Base-by-base conservation (phyloP, 2,888 invertebrate species). In the Stenurella melanura region DNA sequence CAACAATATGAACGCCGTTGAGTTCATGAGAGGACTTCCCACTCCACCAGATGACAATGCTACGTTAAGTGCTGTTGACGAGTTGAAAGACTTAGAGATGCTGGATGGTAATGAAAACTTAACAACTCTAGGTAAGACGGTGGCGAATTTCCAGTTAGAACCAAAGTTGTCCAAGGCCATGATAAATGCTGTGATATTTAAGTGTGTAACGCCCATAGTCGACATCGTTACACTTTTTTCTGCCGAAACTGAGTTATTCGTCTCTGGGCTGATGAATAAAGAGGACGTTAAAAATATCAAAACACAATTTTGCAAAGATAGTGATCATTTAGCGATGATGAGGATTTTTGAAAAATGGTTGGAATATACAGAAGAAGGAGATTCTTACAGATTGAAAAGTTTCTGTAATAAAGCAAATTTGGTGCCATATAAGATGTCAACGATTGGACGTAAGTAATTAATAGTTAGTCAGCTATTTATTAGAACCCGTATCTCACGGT, bases 291-390 rank as follows among this genome's bases (percentile, higher is more conserved):
- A 92, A 72, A 84, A 87, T 50, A 87, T 91, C 0, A 94, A 94
- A 86, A 83, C 86, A 1, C 81, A 87, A 5, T 93, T 89, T 86
- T 92, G 90, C 73, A 76, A 89, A 0, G 90, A 89, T 0, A 94
- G 94, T 3, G 95, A 95, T 86, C 94, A 94, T 87, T 84, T 92
- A 15, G 92, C 94, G 0, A 66, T 93, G 15, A 90, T 92, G 83
- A 88, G 91, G 86, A 85, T 94, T 10, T 92, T 92, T 78, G 88
- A 90, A 11, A 90, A 92, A 73, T 93, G 91, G 89, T 89, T 91
- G 21, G 85, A 88, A 0, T 80, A 84, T 7, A 67, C 84, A 0
- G 83, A 87, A 0, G 84, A 88, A n/a, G 81, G 82, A 0, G 89
- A 89, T 0, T 75, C 83, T 61, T 19, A 72, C 0, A 84, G 76